Evolutionary conservation across 2,113 vertebrate species (phyloP).

Genomic region (Pseudolaguvia tuberculata): DNA sequence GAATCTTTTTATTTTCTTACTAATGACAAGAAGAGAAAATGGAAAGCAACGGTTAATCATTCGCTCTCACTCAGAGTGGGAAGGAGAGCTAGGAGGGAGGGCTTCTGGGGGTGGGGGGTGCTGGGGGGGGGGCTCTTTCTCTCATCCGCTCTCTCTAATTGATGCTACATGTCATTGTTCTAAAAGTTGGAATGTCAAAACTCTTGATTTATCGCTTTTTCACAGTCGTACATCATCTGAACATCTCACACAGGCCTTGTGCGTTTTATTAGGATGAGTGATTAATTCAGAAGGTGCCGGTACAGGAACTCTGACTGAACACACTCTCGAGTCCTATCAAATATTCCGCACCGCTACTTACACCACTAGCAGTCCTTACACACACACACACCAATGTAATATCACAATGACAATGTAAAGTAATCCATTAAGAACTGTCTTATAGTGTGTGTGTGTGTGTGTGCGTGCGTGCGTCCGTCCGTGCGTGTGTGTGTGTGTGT

Average conservation of each 20-base stretch:
- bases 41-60: slow-evolving; percentile 59
- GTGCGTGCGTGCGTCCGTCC: no score
- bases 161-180: slow-evolving; percentile 61
- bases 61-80: slow-evolving; percentile 51
- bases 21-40: slow-evolving; percentile 60
- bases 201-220: slow-evolving; percentile 67
- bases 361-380: neutral
- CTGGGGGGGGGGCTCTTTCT: slow-evolving; percentile 23
- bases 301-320: slow-evolving; percentile 48
- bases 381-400: slow-evolving; percentile 19
- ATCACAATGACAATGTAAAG: neutral
- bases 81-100: neutral
- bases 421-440: slow-evolving; percentile 13
- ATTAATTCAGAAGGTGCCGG: slow-evolving; percentile 56
- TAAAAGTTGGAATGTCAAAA: slow-evolving; percentile 62
- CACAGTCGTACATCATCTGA: slow-evolving; percentile 61
- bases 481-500: no score
- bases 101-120: neutral
- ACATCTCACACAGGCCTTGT: slow-evolving; percentile 52
- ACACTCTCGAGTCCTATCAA: slow-evolving; percentile 21
- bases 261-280: slow-evolving; percentile 67
- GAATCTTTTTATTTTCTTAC: slow-evolving; percentile 37
- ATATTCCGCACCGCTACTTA: slow-evolving; percentile 11
- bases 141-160: slow-evolving; percentile 59
- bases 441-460: neutral